Conservation (phyloP, 2,797 vertebrate genomes). For the Tangara arthus region DNA sequence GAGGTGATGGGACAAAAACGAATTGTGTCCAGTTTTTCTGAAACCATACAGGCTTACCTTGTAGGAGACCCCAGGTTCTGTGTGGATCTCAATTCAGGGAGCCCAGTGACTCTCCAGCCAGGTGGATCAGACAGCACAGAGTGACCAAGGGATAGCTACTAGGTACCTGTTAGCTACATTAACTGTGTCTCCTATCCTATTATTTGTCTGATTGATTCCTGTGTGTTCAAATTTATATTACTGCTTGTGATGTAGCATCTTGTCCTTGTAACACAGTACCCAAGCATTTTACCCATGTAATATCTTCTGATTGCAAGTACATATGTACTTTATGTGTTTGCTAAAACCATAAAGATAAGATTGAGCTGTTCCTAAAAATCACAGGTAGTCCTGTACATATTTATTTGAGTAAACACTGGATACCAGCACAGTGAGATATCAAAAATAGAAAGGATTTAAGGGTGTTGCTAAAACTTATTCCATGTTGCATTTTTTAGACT, state of each 20-base stretch:
- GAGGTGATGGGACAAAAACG: background rate
- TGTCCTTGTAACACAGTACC: fast-evolving
- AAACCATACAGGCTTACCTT: background rate
- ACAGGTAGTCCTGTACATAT: background rate
- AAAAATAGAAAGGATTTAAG: background rate
- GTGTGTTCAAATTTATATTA: background rate
- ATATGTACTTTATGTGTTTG: background rate
- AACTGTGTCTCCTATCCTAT: background rate
- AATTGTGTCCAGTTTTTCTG: background rate
- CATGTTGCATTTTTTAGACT: background rate
- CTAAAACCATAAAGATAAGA: background rate
- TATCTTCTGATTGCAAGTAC: background rate
- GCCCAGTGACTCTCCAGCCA: background rate
- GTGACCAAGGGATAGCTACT: background rate
- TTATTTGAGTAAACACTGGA: background rate
- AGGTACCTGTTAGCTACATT: background rate
- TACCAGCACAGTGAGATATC: background rate
- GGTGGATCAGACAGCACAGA: background rate
- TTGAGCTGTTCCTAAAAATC: background rate
- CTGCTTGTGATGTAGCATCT: background rate
- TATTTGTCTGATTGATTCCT: background rate
- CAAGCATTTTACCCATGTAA: background rate
- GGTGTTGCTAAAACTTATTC: background rate
- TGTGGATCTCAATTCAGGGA: background rate
- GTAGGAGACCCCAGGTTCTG: background rate